phyloP scores from a whole-genome alignment of 1,140 invertebrate genomes.

The Drosophila serrata region DNA sequence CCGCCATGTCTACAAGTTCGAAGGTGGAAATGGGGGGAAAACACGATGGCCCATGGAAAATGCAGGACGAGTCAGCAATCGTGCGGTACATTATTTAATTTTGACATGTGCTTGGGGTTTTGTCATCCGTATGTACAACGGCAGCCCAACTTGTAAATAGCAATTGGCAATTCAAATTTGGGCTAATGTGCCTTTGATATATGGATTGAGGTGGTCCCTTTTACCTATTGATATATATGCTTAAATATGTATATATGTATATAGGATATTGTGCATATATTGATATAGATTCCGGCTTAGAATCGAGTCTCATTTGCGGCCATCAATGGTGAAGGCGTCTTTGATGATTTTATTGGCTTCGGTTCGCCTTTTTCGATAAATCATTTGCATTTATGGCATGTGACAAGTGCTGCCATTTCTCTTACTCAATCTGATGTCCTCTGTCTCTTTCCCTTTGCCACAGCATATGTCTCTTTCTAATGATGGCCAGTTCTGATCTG shows the following conservation, averaged over 20 bases:
- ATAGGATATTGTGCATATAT: conserved; percentile 4
- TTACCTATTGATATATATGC: conserved; percentile 1
- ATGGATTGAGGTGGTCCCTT: conserved; percentile 59
- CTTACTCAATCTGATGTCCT: neutral
- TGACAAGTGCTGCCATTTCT: conserved; percentile 32
- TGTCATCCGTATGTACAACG: conserved; percentile 43
- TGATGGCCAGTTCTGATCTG: conserved; percentile 15
- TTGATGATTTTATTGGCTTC: conserved; percentile 74
- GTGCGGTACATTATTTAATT: conserved; percentile 83
- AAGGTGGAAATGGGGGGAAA: neutral
- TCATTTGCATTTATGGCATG: conserved; percentile 58
- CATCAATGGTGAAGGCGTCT: conserved; percentile 64
- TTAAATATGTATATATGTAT: neutral
- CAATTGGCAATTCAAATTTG: conserved; percentile 79
- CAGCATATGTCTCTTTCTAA: conserved; percentile 15
- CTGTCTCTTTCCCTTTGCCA: neutral
- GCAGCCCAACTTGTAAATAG: conserved; percentile 35
- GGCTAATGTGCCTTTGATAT: conserved; percentile 77
- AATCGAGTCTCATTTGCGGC: conserved; percentile 65
- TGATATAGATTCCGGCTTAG: conserved; percentile 24
- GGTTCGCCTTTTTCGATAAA: conserved; percentile 52
- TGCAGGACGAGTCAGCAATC: conserved; percentile 64
- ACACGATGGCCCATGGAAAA: conserved; percentile 14
- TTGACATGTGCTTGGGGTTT: conserved; percentile 82
- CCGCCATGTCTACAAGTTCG: conserved; percentile 45